Conservation (phyloP, 2,113 vertebrate species). For the Euleptes europaea region DNA sequence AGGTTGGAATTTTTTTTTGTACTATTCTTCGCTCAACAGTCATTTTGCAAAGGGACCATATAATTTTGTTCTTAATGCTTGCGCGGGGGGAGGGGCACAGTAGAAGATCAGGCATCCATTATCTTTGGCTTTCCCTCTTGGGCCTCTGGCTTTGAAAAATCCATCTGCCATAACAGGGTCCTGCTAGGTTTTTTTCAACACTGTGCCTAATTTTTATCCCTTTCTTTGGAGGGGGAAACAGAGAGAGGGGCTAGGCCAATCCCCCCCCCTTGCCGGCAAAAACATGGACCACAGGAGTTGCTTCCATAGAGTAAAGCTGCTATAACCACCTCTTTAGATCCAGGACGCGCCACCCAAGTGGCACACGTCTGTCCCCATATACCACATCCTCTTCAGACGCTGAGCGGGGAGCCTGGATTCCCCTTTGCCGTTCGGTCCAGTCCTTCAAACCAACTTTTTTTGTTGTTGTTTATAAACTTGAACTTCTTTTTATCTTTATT, state of each 20-base stretch:
- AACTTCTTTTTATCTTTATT: slow-evolving; percentile 71
- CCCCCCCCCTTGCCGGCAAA: not conserved
- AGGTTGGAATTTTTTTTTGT: slow-evolving; percentile 68
- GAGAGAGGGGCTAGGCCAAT: slow-evolving; percentile 55
- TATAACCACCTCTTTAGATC: not conserved
- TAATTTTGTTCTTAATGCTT: slow-evolving; percentile 70
- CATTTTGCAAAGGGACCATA: slow-evolving; percentile 70
- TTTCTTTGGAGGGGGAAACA: slow-evolving; percentile 31
- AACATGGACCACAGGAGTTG: not conserved
- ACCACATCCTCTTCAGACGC: fast-evolving
- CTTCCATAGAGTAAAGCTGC: not conserved
- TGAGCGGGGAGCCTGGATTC: not conserved
- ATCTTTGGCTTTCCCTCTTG: slow-evolving; percentile 64
- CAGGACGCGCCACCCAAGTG: not conserved
- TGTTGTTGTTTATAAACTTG: slow-evolving; percentile 65
- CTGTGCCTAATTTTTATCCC: slow-evolving; percentile 58
- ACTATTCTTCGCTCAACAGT: slow-evolving; percentile 67
- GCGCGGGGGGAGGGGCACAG: slow-evolving; percentile 40
- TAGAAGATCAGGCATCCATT: slow-evolving; percentile 43
- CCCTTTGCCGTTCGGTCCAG: not conserved
- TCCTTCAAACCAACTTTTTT: slow-evolving; percentile 74
- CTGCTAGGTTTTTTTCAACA: slow-evolving; percentile 65
- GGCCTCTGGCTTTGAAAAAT: slow-evolving; percentile 64
- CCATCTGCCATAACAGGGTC: slow-evolving; percentile 65
- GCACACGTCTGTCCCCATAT: not conserved